Conservation (phyloP, 2,797 vertebrate species). For the Hyperoplus immaculatus region DNA sequence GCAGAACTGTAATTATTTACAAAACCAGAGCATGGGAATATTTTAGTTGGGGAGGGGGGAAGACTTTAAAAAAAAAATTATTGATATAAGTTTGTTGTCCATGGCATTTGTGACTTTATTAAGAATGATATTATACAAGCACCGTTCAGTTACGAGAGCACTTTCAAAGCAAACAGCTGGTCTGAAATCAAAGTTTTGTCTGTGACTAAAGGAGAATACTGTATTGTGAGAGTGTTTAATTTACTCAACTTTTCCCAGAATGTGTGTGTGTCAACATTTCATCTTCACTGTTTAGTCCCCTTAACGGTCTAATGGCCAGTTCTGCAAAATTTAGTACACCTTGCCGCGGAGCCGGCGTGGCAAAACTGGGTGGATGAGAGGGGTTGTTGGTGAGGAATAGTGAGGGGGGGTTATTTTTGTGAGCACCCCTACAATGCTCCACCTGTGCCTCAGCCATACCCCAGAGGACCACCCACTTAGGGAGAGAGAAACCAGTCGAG, state of each 20-base stretch:
- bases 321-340: conserved; percentile 80
- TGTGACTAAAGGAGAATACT: conserved; percentile 3
- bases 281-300: conserved; percentile 67
- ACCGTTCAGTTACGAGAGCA: not conserved
- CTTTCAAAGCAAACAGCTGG: conserved; percentile 9
- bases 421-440: conserved; percentile 88
- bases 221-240: conserved; percentile 39
- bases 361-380: conserved; percentile 56
- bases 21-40: conserved; percentile 95
- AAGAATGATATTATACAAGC: conserved; percentile 26
- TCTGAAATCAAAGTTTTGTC: conserved; percentile 26
- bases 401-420: conserved; percentile 81
- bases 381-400: conserved; percentile 67
- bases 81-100: conserved; percentile 53
- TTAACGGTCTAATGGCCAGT: conserved; percentile 74
- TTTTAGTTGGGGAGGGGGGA: conserved; percentile 85
- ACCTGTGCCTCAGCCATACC: conserved; percentile 89
- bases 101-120: conserved; percentile 16
- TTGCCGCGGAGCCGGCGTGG: conserved; percentile 77
- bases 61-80: not conserved
- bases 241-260: conserved; percentile 43
- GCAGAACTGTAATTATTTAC: conserved; percentile 99
- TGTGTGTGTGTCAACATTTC: conserved; percentile 72
- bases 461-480: conserved; percentile 89
- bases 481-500: conserved; percentile 83